Conservation (phyloP, 2,797 vertebrate species). For the Fringilla coelebs region DNA sequence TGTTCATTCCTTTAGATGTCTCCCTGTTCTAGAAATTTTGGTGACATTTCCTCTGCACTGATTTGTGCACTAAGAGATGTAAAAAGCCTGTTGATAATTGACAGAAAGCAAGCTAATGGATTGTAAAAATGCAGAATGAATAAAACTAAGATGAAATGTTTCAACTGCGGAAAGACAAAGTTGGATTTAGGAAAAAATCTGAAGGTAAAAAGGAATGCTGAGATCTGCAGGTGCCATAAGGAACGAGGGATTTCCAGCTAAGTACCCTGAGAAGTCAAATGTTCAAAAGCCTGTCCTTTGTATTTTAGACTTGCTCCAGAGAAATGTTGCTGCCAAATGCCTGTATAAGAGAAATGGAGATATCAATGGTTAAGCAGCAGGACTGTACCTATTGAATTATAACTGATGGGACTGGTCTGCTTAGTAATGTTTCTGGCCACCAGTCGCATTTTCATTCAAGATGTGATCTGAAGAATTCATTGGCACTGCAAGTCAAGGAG, state of each 20-base stretch:
- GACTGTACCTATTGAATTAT: background rate
- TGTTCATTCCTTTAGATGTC: background rate
- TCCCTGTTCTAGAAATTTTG: background rate
- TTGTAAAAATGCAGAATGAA: background rate
- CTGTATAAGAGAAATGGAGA: background rate
- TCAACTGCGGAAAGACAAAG: background rate
- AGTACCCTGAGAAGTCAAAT: background rate
- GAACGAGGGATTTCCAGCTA: background rate
- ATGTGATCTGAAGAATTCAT: background rate
- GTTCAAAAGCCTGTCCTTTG: conserved; percentile 6
- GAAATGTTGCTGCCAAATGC: background rate
- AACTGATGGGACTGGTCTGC: background rate
- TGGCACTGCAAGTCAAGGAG: background rate
- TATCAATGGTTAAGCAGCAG: background rate
- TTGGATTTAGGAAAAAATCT: background rate
- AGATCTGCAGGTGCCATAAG: background rate
- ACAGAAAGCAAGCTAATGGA: background rate
- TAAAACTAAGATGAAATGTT: background rate
- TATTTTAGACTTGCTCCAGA: conserved; percentile 14
- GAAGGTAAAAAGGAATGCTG: background rate
- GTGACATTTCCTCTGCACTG: background rate
- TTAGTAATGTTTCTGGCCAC: background rate
- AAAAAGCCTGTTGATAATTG: conserved; percentile 15
- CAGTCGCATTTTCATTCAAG: background rate
- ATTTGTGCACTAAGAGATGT: background rate